Evolutionary conservation across 1,140 invertebrate genomes (phyloP).

Genomic region (Microplitis mediator): DNA sequence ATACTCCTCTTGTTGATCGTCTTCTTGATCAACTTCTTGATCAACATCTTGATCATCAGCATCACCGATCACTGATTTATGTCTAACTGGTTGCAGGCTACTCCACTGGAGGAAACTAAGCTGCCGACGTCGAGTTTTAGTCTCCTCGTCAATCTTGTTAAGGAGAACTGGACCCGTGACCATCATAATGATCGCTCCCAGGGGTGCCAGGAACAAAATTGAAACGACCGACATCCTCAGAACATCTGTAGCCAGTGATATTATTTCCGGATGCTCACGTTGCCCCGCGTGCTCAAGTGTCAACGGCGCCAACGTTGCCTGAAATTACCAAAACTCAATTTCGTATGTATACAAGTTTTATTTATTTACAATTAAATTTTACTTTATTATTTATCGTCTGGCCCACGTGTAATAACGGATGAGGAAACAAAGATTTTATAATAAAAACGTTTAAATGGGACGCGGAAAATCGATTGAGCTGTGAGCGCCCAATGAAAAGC

Average conservation of each 20-base stretch:
- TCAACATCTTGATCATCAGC: not conserved
- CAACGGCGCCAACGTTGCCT: slow-evolving; percentile 55
- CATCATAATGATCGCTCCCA: slow-evolving; percentile 51
- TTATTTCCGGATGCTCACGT: slow-evolving; percentile 32
- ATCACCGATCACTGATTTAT: no score
- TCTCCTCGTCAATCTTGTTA: slow-evolving; percentile 42
- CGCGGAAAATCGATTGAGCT: no score
- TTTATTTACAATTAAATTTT: no score
- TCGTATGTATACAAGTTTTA: not conserved
- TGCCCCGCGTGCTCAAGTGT: slow-evolving; percentile 43
- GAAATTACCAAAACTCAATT: slow-evolving; percentile 1
- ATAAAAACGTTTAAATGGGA: no score
- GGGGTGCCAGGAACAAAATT: slow-evolving; percentile 51
- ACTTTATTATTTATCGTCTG: no score
- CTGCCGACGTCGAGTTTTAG: slow-evolving; percentile 40
- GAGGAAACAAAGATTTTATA: no score
- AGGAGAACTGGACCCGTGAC: slow-evolving; percentile 46
- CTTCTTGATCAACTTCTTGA: no score
- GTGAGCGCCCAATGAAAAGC: no score
- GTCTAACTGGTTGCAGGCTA: slow-evolving; percentile 44
- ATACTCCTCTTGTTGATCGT: no score
- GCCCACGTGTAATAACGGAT: no score
- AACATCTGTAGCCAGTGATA: slow-evolving; percentile 48
- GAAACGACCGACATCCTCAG: slow-evolving; percentile 49
- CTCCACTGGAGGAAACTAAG: slow-evolving; percentile 44